Evolutionary conservation across 2,797 vertebrate species (phyloP).

Genomic region (Microchirus variegatus): DNA sequence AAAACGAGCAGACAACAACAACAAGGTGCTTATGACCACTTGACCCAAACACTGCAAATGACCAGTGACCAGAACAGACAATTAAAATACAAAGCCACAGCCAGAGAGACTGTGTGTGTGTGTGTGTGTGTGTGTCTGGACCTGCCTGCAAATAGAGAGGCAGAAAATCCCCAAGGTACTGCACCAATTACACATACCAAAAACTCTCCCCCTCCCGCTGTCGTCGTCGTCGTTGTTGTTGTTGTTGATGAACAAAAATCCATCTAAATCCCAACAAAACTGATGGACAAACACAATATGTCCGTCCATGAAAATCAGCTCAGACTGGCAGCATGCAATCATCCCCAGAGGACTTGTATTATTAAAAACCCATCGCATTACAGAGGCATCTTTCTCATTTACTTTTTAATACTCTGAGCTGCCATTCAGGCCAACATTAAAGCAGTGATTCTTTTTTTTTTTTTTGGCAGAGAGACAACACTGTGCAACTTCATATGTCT

Average conservation of each 20-base stretch:
- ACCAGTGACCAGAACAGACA: too few relatives aligned
- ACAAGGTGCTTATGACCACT: too few relatives aligned
- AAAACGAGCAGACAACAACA: too few relatives aligned
- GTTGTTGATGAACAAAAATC: slow-evolving; percentile 25
- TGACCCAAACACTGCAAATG: too few relatives aligned
- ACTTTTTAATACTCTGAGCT: slow-evolving; percentile 56
- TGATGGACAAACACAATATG: slow-evolving; percentile 15
- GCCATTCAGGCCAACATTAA: slow-evolving; percentile 49
- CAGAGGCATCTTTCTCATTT: slow-evolving; percentile 39
- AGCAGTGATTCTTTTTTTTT: slow-evolving; percentile 21
- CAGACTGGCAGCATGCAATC: slow-evolving; percentile 42
- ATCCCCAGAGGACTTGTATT: slow-evolving; percentile 34
- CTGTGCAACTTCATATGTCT: slow-evolving; percentile 5
- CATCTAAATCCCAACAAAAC: slow-evolving; percentile 27
- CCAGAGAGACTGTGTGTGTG: slow-evolving; percentile 23
- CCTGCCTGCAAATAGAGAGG: slow-evolving; percentile 16
- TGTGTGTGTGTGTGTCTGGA: slow-evolving; percentile 20
- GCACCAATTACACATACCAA: neutral
- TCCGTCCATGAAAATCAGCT: slow-evolving; percentile 9
- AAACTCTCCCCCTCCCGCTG: neutral
- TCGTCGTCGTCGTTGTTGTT: slow-evolving; percentile 7
- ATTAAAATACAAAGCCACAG: slow-evolving; percentile 20
- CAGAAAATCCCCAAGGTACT: slow-evolving; percentile 1
- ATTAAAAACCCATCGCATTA: slow-evolving; percentile 25
- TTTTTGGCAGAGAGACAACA: slow-evolving; percentile 33